Percentiles rank a stretch among this genome's conserved stretches.
Evolutionary conservation across 2,888 invertebrate species (phyloP).

Genomic region (Electrophaes corylata): DNA sequence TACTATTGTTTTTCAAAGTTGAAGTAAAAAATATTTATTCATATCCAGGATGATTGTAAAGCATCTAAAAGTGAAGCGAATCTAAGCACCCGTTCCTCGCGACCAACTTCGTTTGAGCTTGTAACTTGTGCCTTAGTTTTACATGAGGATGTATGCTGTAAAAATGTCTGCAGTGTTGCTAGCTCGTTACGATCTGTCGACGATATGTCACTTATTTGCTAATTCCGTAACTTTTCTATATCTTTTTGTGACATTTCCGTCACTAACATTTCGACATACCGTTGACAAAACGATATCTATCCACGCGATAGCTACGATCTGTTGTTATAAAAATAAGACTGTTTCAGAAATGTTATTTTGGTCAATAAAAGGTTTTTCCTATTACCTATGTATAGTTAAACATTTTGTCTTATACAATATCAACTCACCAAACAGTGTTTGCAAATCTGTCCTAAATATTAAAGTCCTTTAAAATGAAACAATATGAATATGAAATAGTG

Average conservation of each 20-base stretch:
- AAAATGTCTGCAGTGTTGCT: conserved; percentile 46
- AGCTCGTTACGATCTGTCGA: conserved; percentile 33
- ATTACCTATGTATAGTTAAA: too few species aligned
- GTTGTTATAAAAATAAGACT: background rate
- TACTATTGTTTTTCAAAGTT: too few species aligned
- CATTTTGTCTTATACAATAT: too few species aligned
- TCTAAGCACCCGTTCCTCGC: too few species aligned
- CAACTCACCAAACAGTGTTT: background rate
- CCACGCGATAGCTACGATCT: background rate
- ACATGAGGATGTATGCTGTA: conserved; percentile 40
- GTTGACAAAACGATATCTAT: background rate
- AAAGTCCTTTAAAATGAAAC: conserved; percentile 17
- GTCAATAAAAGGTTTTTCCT: too few species aligned
- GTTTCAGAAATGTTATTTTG: too few species aligned
- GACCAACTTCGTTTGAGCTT: background rate
- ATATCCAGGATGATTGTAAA: too few species aligned
- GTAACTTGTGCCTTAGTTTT: conserved; percentile 24
- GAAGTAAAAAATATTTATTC: too few species aligned
- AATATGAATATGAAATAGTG: conserved; percentile 14
- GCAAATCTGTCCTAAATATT: background rate
- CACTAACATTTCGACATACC: conserved; percentile 7
- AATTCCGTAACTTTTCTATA: conserved; percentile 26
- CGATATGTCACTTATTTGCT: conserved; percentile 26
- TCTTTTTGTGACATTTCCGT: conserved; percentile 15
- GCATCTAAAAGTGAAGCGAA: too few species aligned